Evolutionary conservation across 2,888 invertebrate genomes (phyloP).

Genomic region (Actias luna): DNA sequence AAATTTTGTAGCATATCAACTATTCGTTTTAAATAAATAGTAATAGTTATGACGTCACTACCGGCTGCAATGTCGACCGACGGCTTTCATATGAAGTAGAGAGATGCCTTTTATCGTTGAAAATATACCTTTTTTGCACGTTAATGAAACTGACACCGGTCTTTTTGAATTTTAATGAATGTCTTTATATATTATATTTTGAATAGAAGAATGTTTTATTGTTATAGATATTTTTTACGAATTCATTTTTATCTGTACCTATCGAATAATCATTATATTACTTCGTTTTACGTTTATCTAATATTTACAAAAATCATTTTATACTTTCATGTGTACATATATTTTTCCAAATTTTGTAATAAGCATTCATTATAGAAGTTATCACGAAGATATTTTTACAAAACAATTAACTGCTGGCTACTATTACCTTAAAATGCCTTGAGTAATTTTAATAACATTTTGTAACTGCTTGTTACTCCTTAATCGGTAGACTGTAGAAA

Average conservation of each 20-base stretch:
- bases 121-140: conserved; percentile 42
- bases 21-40: background rate
- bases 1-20: background rate
- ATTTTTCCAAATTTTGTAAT: too few relatives aligned
- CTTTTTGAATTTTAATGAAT: conserved; percentile 31
- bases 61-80: conserved; percentile 24
- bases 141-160: conserved; percentile 44
- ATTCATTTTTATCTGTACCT: background rate
- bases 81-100: conserved; percentile 35
- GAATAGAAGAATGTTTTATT: conserved; percentile 15
- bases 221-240: background rate
- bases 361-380: too few relatives aligned
- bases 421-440: too few relatives aligned
- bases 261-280: background rate
- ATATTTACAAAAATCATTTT: too few relatives aligned
- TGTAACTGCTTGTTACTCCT: too few relatives aligned
- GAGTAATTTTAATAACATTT: too few relatives aligned
- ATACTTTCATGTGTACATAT: too few relatives aligned
- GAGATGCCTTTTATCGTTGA: conserved; percentile 36
- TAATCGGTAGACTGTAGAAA: too few relatives aligned
- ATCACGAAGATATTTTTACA: too few relatives aligned
- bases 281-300: background rate
- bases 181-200: conserved; percentile 21
- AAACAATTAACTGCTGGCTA: too few relatives aligned
- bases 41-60: conserved; percentile 23